Base-by-base conservation (phyloP, 53 echinoderm and acorn worm species). In the Astropecten irregularis region DNA sequence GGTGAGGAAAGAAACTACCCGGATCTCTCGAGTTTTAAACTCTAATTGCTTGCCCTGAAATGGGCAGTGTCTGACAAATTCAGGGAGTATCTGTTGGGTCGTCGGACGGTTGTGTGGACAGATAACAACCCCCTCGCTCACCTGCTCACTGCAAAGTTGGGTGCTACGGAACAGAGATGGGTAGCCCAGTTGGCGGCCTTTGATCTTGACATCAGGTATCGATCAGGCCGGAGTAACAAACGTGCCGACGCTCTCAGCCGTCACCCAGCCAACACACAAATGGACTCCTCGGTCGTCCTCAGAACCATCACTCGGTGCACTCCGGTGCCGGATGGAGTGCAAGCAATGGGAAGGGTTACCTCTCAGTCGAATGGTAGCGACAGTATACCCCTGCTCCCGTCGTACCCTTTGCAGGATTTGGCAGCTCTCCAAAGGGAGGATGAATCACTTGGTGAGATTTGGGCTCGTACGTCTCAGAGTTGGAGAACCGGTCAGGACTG, bases 111-210 rank as follows among this genome's bases (percentile, higher is more conserved):
- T 16, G 71, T 92, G 15, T 92, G 47, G 16, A 92, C 92, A 0
- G 85, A 92, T 30, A 92, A 82, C 36, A 93, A 84, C 30, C 93
- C 89, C 1, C 40, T 92, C 1, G 89, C 66, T 22, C 82, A 92
- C 56, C 37, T 89, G 16, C 85, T 82, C 2, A 58, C 85, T 32
- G 69, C 83, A 1, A 81, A 70, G 58, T 22, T 87, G 18, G 88
- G 88, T 35, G 88, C 88, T 14, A 87, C 88, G 10, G 88, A 87
- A 28, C 68, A 54, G 5, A 40, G 88, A 46, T 87, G 88, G 88
- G 69, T 44, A 23, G 69, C 81, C 4, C 68, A 87, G 40, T 16
- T 87, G 59, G 81, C 70, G 5, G 52, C 52, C 27, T 82, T 87
- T 39, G 37, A 87, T 48, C 68, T 87, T 56, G 67, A 50, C 15